Evolutionary conservation across 2,888 invertebrate species (phyloP).

Genomic region (Polylopha cassiicola): DNA sequence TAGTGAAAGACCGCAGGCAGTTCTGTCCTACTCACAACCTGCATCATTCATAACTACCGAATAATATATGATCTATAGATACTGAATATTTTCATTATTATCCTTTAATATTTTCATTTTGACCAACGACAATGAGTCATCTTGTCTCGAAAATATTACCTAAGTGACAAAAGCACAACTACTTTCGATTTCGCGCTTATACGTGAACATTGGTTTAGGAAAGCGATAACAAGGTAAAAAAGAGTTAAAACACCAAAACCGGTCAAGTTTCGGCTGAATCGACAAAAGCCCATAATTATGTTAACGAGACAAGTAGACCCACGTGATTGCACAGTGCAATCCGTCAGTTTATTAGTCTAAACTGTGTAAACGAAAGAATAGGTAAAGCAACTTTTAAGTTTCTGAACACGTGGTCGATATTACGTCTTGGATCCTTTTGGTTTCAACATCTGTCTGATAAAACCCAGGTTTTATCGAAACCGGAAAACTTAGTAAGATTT

Average conservation of each 20-base stretch:
- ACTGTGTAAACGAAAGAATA: constrained; percentile 52
- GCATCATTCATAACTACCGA: constrained; percentile 38
- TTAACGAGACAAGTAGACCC: constrained; percentile 54
- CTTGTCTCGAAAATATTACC: constrained; percentile 10
- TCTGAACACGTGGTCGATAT: constrained; percentile 32
- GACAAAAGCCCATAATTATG: constrained; percentile 64
- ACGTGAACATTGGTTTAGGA: constrained; percentile 56
- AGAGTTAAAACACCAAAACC: constrained; percentile 49
- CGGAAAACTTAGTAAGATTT: constrained; percentile 66
- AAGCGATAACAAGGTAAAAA: constrained; percentile 48
- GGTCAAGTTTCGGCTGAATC: constrained; percentile 48
- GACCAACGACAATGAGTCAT: no score
- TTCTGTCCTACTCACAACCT: constrained; percentile 35
- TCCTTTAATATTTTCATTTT: no score
- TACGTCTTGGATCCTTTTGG: constrained; percentile 27
- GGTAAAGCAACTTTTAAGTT: constrained; percentile 48
- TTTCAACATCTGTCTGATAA: constrained; percentile 49
- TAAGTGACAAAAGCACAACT: constrained; percentile 44
- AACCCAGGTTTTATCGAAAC: constrained; percentile 55
- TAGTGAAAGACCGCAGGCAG: constrained; percentile 51
- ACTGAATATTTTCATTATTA: no score
- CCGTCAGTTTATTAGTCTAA: constrained; percentile 36
- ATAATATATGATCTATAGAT: no score
- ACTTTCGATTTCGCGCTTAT: constrained; percentile 78
- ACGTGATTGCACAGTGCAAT: constrained; percentile 42